These are phyloP conservation scores for Chaunax sp. DNA, from an alignment of 2,797 vertebrate genomes.

Conservation along the genomic window DNA sequence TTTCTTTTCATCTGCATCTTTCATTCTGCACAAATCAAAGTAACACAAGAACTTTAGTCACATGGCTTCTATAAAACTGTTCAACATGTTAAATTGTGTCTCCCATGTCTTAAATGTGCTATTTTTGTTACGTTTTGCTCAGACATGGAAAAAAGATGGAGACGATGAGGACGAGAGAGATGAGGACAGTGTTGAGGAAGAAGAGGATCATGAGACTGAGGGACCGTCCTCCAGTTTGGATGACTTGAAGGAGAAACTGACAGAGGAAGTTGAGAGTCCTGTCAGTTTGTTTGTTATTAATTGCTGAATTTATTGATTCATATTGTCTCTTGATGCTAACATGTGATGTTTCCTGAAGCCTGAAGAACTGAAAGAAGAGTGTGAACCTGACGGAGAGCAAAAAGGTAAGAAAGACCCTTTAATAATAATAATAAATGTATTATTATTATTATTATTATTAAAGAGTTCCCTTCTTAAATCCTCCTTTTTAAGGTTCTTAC, in stretches of 20 bases:
- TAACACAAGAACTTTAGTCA: no score
- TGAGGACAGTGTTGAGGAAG: slow-evolving; percentile 2
- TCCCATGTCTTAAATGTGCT: background rate
- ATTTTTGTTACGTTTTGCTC: background rate
- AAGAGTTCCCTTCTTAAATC: no score
- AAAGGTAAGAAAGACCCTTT: background rate
- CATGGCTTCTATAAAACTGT: no score
- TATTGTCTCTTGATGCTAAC: slow-evolving; percentile 7
- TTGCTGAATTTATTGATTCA: background rate
- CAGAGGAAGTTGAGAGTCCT: slow-evolving; percentile 31
- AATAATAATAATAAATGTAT: no score
- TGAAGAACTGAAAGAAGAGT: slow-evolving; percentile 48
- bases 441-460: no score
- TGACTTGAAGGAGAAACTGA: slow-evolving; percentile 3
- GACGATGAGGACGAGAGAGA: background rate
- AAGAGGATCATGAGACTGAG: rapidly evolving
- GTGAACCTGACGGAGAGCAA: slow-evolving; percentile 39
- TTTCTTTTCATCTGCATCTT: no score
- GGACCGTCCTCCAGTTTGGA: slow-evolving; percentile 32
- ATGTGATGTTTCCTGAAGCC: slow-evolving; percentile 44
- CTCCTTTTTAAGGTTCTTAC: no score
- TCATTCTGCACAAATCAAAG: no score
- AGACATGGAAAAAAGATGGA: rapidly evolving
- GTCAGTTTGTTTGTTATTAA: slow-evolving; percentile 8
- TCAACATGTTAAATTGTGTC: background rate